A percentile compares a stretch with the other conserved stretches of the same genome.
Conservation (phyloP, 2,888 invertebrate genomes). For the Drosophila gaucha region DNA sequence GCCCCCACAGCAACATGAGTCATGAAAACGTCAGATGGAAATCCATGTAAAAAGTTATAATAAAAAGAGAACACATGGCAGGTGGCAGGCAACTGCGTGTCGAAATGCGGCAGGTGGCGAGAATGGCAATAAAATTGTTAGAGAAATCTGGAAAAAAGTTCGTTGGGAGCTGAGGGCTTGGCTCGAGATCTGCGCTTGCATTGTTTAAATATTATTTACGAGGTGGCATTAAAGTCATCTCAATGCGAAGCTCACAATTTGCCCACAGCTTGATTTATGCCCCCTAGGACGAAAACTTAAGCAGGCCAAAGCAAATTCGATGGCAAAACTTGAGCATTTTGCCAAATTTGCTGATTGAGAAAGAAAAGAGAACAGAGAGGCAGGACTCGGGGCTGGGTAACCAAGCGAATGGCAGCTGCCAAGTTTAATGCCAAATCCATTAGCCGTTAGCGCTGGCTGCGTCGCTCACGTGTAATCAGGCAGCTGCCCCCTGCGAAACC, state of each 20-base stretch:
- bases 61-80: constrained; percentile 7
- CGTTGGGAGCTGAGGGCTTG: background rate
- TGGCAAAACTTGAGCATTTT: constrained; percentile 40
- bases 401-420: constrained; percentile 57
- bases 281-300: background rate
- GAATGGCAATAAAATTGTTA: constrained; percentile 54
- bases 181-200: constrained; percentile 1
- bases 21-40: constrained; percentile 11
- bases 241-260: constrained; percentile 34
- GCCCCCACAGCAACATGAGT: constrained; percentile 6
- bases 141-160: constrained; percentile 35
- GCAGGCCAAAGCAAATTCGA: constrained; percentile 33
- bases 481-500: constrained; percentile 3
- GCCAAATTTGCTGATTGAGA: constrained; percentile 24
- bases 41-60: constrained; percentile 27
- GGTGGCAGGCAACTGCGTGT: constrained; percentile 28
- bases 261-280: constrained; percentile 41
- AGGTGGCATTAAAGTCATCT: constrained; percentile 39
- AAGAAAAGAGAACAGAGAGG: background rate
- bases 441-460: constrained; percentile 47
- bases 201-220: constrained; percentile 51
- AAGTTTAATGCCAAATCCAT: constrained; percentile 65
- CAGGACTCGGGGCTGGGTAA: constrained; percentile 14
- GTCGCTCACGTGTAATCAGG: constrained; percentile 52
- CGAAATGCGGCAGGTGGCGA: constrained; percentile 36